Evolutionary conservation across 2,888 invertebrate species (phyloP), one percentile per base, ranked within the genome.

Genomic region (Prostheceraeus crozeri): DNA sequence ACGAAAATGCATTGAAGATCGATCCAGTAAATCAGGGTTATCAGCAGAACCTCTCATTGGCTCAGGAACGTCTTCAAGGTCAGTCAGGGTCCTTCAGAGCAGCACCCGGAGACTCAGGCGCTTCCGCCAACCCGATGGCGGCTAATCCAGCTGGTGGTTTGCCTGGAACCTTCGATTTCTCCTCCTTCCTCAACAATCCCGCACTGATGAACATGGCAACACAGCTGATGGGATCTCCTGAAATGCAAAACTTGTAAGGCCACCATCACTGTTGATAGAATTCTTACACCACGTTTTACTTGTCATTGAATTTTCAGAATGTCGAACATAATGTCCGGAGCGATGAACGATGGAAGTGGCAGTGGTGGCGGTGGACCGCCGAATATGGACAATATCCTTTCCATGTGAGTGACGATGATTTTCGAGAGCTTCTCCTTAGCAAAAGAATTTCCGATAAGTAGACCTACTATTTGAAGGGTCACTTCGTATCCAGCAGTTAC

Each of bases 21-120:
- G 96, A 98, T 71, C 93, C 96, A 1, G 84, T 84, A 40, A 96
- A 94, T 76, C 85, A 86, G 64, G 87, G 86, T 67, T 91, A 90
- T 75, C 83, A 83, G 64, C 86, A 85, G 72, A 93, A 93, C 79
- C 77, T 93, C 65, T 83, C 84, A 67, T 81, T 89, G 36, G 85
- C 89, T 0, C 85, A 89, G 70, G 85, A 88, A 10, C n/a, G 21
- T 45, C 54, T 35, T 14, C n/a, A 10, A 3, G n/a, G 11, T n/a
- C n/a, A 25, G 28, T n/a, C 21, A 21, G 3, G 11, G 4, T 48
- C 27, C 21, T 3, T 21, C 48, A 11, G 21, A 14, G 11, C 3
- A 19, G 3, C 23, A 3, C 28, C 6, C 31, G 4, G n/a, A 10
- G 6, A 31, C 11, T 16, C 8, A 28, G 2, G 11, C 19, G 4